Conservation (phyloP, 2,888 invertebrate genomes). For the Leptothorax acervorum region DNA sequence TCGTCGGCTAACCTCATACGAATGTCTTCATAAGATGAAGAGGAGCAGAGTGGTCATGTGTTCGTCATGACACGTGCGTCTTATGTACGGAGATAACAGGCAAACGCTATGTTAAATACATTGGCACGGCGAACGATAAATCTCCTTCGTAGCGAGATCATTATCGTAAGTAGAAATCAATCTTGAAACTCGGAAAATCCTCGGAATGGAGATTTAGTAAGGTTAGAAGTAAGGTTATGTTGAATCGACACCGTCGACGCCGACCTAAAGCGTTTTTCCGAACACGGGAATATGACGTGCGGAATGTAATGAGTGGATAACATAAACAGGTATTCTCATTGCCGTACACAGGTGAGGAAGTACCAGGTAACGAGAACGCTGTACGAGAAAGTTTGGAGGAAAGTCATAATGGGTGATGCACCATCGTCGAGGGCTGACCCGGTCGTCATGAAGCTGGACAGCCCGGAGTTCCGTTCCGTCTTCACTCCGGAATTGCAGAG, state of each 20-base stretch:
- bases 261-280: neutral
- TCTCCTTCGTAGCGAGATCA: neutral
- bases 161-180: conserved; percentile 12
- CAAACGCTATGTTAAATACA: neutral
- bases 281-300: neutral
- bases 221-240: conserved; percentile 21
- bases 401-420: conserved; percentile 73
- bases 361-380: neutral
- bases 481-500: conserved; percentile 93
- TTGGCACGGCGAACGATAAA: neutral
- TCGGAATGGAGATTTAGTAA: neutral
- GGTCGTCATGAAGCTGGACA: conserved; percentile 90
- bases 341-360: neutral
- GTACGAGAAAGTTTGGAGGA: conserved; percentile 62
- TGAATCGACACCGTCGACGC: neutral
- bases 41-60: too few relatives aligned
- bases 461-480: conserved; percentile 91
- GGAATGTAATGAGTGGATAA: neutral
- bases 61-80: neutral
- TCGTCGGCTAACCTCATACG: too few relatives aligned
- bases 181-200: neutral
- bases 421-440: conserved; percentile 88
- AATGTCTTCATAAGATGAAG: neutral
- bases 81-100: neutral
- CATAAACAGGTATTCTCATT: neutral